Base-by-base conservation (phyloP, 2,797 vertebrate species). In the Phyllotis vaccarum region DNA sequence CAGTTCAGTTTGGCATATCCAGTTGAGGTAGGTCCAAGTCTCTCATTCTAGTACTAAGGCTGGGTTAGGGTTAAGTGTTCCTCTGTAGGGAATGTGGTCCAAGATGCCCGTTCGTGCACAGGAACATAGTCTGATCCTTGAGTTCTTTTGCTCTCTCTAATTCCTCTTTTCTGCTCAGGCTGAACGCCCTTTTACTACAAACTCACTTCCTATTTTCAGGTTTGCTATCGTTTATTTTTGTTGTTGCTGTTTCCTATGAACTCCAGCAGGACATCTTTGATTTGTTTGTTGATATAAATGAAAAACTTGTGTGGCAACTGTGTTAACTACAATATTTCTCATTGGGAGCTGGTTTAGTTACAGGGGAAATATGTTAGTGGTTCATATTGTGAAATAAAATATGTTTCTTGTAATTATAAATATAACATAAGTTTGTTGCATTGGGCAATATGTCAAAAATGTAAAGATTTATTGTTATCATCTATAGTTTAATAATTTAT, bases 261-360 rank as follows among this genome's bases (percentile, higher is more conserved):
- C 17, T 34, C 17, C 24, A 72, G 9, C 54, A 43, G 17, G 1
- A 5, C 2, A 0, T 62, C 34, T 75, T 52, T 52, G 22, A 21
- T 72, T 90, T 88, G 14, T 91, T 82, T 68, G 58, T 64, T 95
- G 56, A 83, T 46, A 12, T 79, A 74, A 81, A 60, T 56, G 66
- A 49, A 91, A 93, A 92, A 78, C 43, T 78, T 34, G 64, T 62
- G 60, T 62, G 22, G 0, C 46, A 87, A 91, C 37, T 46, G 10
- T 49, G 94, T 70, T 90, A 85, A 92, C 85, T 80, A 49, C 5
- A 81, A 43, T 64, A 9, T 9, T 64, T 70, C 80, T 74, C 10
- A 62, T 17, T 34, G 58, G 62, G 70, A 76, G 24, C 86, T 92
- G 29, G 5, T 40, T 92, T 93, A 37, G 29, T 82, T 62, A 37